Evolutionary conservation across 2,888 invertebrate genomes (phyloP), one percentile per base, ranked within the genome.

Genomic region (Sinopyrophorus schimmeli): DNA sequence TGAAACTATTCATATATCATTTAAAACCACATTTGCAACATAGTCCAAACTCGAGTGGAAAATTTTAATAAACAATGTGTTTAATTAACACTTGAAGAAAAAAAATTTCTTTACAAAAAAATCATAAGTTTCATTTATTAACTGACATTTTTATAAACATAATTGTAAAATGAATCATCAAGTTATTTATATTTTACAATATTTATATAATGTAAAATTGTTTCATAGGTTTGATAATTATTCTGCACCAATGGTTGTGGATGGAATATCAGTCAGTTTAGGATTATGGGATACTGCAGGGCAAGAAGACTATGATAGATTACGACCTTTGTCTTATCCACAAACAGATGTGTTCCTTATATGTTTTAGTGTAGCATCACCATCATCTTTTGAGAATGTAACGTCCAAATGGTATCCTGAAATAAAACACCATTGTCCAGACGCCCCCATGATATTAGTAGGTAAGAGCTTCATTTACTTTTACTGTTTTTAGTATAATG

Each of bases 381-480:
- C 98, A 56, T 96, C 97, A 39, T 98, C 98, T 35, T 98, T 96
- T 80, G 98, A 98, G 80, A 99, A 98, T 83, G 96, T 99, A 57
- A 93, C 93, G 69, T 95, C 95, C 60, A 99, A 99, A 80, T 99
- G 98, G 99, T 95, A 95, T 77, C 98, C 98, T 60, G 99, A 99
- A 83, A 96, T 99, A 66, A 95, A 97, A 77, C 98, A 99, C 76
- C 98, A 99, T 75, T 99, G 98, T 80, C 97, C 98, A 54, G 97
- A 98, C 79, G 96, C 97, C 59, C 98, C 98, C 53, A 94, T 99
- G 75, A 92, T 99, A 73, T 83, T 99, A 76, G 96, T 98, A 74
- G 97, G 97, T 92, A 74, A 78, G 86, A 5, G 7, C 12, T 34
- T 9, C n/a, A 7, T 20, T 18, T 20, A 3, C 2, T 20, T 15